Base-by-base conservation (phyloP, 1,140 invertebrate genomes). In the Ceratina australensis region DNA sequence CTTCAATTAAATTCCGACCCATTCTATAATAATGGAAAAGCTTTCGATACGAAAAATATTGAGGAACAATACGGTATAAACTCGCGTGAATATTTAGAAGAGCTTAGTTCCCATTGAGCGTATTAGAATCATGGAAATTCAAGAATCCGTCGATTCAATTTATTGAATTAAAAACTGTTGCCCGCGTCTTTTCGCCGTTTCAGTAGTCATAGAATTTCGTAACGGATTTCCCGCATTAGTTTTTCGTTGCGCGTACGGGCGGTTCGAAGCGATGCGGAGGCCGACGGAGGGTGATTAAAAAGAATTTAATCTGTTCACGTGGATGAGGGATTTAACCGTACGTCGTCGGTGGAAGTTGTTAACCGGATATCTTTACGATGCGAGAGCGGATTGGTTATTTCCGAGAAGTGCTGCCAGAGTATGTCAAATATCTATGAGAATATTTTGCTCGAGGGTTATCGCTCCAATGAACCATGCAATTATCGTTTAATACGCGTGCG, bases 261-360 rank as follows among this genome's bases (percentile, higher is more conserved):
- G 18, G 16, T 56, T 18, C 52, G 52, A 20, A 56, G 52, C 33
- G 42, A 26, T 49, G 49, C 33, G 18, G 33, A 16, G 64, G 47
- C 18, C 13, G 49, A 66, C 64, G 42, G 24, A 66, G 47, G 47
- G 64, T 66, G 64, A 66, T 66, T 66, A 66, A 66, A 66, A 66
- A 66, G 64, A 66, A 66, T 66, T 66, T 66, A 66, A 66, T 66
- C 64, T 66, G 64, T 22, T 66, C 47, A 15, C 42, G 42, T 18
- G 47, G 64, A 66, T 18, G 64, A 66, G 16, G 42, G 64, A 66
- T 66, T 66, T 66, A 18, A 8, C 64, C 20, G 20, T 22, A 20
- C 8, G 20, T 47, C 24, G 64, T 66, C 24, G 64, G 64, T 18
- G 64, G 47, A 66, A 66, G 33, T 66, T 66, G 64, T 66, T 50